Conservation (phyloP, 2,797 vertebrate species). For the Acanthornis magna region DNA sequence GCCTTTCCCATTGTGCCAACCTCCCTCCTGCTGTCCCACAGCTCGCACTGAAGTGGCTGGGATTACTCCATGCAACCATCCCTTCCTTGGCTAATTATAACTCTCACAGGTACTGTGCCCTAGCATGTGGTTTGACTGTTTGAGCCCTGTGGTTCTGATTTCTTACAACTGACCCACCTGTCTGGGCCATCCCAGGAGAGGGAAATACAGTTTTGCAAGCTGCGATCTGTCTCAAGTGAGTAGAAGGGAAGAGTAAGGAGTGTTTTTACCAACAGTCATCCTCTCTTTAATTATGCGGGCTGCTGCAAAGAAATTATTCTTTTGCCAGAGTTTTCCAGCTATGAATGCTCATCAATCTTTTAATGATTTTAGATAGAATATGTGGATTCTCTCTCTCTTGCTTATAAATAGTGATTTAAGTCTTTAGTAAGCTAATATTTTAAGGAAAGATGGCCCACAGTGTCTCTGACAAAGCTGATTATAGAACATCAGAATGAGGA, state of each 20-base stretch:
- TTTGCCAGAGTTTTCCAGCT: neutral
- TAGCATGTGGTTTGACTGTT: fast-evolving
- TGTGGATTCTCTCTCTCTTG: neutral
- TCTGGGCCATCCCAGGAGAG: neutral
- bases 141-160: neutral
- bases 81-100: neutral
- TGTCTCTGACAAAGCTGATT: constrained; percentile 38
- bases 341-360: neutral
- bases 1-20: neutral
- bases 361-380: constrained; percentile 10
- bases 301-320: neutral
- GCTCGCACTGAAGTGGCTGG: neutral
- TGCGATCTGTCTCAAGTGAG: neutral
- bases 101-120: neutral
- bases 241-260: neutral
- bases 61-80: neutral
- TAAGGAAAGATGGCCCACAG: neutral
- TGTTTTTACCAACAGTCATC: neutral
- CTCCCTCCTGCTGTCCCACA: neutral
- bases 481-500: constrained; percentile 24
- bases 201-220: neutral
- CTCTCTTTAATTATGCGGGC: neutral
- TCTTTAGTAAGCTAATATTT: constrained; percentile 20
- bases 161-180: neutral
- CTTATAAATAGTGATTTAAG: constrained; percentile 20